A percentile compares a stretch with the other conserved stretches of the same genome.
phyloP scores from a whole-genome alignment of 2,888 invertebrate genomes.

The Sarcophaga rosellei region DNA sequence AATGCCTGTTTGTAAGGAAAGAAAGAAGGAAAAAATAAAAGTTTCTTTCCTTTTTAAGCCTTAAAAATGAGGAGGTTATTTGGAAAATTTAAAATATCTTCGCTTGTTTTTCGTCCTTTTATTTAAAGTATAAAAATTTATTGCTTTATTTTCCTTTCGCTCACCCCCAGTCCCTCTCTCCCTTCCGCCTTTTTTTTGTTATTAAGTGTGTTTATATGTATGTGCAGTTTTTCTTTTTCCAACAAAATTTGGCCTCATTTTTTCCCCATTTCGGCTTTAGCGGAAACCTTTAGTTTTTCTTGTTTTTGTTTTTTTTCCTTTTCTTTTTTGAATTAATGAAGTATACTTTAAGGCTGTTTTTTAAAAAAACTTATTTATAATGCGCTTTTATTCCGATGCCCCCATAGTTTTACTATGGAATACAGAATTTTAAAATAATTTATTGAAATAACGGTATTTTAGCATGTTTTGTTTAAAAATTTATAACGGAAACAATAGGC shows the following conservation, averaged over 20 bases:
- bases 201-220: not conserved
- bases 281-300: conserved; percentile 49
- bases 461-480: not conserved
- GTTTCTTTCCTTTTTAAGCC: not conserved
- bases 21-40: not conserved
- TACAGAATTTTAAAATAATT: too few species aligned
- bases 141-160: not conserved
- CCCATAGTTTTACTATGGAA: too few species aligned
- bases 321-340: conserved; percentile 50
- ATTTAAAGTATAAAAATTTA: not conserved
- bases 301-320: conserved; percentile 12
- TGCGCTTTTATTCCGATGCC: too few species aligned
- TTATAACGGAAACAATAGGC: conserved; percentile 25
- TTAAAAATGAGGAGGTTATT: not conserved
- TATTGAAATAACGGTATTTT: not conserved
- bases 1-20: not conserved
- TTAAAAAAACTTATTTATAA: not conserved
- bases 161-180: too few species aligned
- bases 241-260: conserved; percentile 50
- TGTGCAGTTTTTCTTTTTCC: not conserved
- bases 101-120: not conserved
- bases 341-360: conserved; percentile 61
- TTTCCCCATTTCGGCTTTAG: not conserved
- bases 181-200: not conserved
- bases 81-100: too few species aligned